Conservation (phyloP, 2,888 invertebrate species). For the Tipula confusa region DNA sequence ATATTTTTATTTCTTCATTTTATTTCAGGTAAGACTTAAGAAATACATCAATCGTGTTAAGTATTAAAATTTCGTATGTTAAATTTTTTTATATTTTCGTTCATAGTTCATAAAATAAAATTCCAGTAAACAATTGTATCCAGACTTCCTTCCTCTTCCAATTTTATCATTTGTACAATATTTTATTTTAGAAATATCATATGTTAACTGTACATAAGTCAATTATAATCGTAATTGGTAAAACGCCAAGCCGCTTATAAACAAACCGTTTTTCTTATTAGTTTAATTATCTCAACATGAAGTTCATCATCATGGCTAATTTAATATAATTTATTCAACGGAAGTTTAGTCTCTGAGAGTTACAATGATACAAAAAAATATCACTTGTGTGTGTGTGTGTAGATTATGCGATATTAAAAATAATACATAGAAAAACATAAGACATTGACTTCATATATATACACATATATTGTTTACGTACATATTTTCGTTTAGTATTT, state of each 20-base stretch:
- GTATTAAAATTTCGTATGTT: background rate
- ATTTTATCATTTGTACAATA: background rate
- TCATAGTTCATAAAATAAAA: background rate
- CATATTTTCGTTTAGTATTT: background rate
- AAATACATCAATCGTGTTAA: background rate
- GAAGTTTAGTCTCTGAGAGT: background rate
- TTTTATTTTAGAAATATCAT: background rate
- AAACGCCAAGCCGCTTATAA: background rate
- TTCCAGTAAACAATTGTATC: background rate
- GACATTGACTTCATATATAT: background rate
- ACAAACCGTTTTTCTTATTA: background rate
- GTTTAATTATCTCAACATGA: background rate
- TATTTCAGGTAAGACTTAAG: background rate
- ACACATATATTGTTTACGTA: background rate
- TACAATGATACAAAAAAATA: background rate
- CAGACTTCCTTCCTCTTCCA: background rate
- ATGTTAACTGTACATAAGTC: too few relatives aligned
- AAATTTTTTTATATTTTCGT: background rate
- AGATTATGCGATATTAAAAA: too few relatives aligned
- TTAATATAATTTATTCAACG: background rate
- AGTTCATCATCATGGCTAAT: background rate
- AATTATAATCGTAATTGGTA: background rate
- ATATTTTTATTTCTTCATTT: background rate
- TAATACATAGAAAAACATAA: background rate
- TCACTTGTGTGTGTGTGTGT: background rate